Percentiles rank a stretch among this genome's conserved stretches.
phyloP scores from a whole-genome alignment of 92 coral and sea anemone species.

The Pocillopora meandrina region DNA sequence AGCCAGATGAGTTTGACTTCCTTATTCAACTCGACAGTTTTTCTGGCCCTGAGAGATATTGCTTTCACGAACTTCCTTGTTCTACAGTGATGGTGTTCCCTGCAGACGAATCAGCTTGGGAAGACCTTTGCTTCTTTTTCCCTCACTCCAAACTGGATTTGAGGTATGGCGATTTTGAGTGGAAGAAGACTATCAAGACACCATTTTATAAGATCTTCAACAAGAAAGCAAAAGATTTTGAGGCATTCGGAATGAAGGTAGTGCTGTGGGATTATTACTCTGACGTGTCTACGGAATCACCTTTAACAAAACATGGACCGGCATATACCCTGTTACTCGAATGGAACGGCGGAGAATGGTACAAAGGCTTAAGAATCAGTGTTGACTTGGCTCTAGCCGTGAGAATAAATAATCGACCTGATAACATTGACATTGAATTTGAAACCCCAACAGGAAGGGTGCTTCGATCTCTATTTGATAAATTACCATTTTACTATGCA shows the following conservation, averaged over 20 bases:
- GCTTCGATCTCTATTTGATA: neutral
- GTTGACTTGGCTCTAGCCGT: constrained; percentile 44
- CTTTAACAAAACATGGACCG: constrained; percentile 18
- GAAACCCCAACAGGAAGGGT: constrained; percentile 3
- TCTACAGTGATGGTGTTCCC: neutral
- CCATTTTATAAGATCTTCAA: constrained; percentile 19
- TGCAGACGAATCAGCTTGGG: neutral
- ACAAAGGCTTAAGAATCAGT: constrained; percentile 16
- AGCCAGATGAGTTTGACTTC: constrained; percentile 59
- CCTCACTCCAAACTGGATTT: neutral
- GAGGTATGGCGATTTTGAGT: neutral
- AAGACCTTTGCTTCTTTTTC: neutral
- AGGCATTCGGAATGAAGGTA: constrained; percentile 37
- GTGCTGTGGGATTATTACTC: neutral
- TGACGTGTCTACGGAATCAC: neutral
- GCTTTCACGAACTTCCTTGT: constrained; percentile 2
- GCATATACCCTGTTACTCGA: constrained; percentile 30
- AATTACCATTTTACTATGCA: neutral
- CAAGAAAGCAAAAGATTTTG: constrained; percentile 14
- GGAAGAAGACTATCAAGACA: constrained; percentile 13
- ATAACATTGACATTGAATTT: neutral
- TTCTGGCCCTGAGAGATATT: constrained; percentile 11
- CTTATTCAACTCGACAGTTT: constrained; percentile 34
- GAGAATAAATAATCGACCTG: constrained; percentile 23
- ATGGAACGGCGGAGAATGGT: constrained; percentile 19